Conservation (phyloP, 2,888 invertebrate species). For the Cataglyphis livida region DNA sequence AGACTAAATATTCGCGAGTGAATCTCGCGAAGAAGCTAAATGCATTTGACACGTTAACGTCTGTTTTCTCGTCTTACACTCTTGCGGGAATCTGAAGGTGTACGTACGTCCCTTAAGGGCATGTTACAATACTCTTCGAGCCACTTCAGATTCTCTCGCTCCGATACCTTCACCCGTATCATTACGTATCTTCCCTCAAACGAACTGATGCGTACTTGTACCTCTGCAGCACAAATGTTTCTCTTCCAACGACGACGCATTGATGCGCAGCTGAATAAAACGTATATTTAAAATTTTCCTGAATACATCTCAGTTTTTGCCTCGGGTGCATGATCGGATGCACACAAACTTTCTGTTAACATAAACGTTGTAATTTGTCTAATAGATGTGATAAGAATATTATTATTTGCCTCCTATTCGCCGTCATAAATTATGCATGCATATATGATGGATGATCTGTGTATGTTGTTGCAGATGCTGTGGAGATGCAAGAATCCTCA, state of each 20-base stretch:
- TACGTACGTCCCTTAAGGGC: slow-evolving; percentile 82
- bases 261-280: slow-evolving; percentile 38
- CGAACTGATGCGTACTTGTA: slow-evolving; percentile 56
- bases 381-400: slow-evolving; percentile 50
- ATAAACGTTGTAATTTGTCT: slow-evolving; percentile 48
- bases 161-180: slow-evolving; percentile 77
- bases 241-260: slow-evolving; percentile 22
- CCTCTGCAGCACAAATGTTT: slow-evolving; percentile 41
- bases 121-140: slow-evolving; percentile 79
- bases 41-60: slow-evolving; percentile 81
- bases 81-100: slow-evolving; percentile 71
- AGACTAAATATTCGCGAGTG: slow-evolving; percentile 73
- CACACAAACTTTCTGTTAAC: slow-evolving; percentile 41
- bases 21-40: slow-evolving; percentile 69
- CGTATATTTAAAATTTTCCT: slow-evolving; percentile 44
- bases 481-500: neutral
- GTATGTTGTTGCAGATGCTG: slow-evolving; percentile 23
- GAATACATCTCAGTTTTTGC: slow-evolving; percentile 33
- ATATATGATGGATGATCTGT: slow-evolving; percentile 12
- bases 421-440: slow-evolving; percentile 51
- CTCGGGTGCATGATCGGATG: slow-evolving; percentile 28
- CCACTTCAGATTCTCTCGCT: slow-evolving; percentile 68
- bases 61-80: slow-evolving; percentile 81
- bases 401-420: slow-evolving; percentile 32
- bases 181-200: slow-evolving; percentile 69